Evolutionary conservation across 2,888 invertebrate genomes (phyloP).

Genomic region (Drosophila melanosoma): DNA sequence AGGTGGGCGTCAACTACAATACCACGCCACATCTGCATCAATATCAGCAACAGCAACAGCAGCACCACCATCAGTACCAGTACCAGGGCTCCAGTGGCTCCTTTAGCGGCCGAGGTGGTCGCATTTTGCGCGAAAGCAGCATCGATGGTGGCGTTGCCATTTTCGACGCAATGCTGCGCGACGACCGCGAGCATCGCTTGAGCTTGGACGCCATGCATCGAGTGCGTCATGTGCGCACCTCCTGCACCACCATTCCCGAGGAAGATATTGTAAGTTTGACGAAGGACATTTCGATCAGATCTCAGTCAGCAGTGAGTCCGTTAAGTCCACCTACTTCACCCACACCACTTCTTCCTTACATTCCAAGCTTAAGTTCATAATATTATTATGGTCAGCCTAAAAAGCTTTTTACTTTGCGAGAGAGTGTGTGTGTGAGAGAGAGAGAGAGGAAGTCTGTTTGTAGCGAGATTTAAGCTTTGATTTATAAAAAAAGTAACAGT

Average conservation of each 20-base stretch:
- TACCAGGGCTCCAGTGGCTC: conserved; percentile 24
- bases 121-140: conserved; percentile 69
- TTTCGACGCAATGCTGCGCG: conserved; percentile 66
- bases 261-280: conserved; percentile 79
- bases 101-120: conserved; percentile 69
- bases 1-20: conserved; percentile 67
- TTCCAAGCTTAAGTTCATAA: conserved; percentile 6
- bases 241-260: conserved; percentile 82
- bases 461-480: conserved; percentile 41
- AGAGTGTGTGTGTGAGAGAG: conserved; percentile 1
- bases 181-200: conserved; percentile 79
- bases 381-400: conserved; percentile 33
- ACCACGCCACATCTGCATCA: conserved; percentile 38
- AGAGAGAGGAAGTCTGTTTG: not conserved
- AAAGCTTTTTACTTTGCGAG: conserved; percentile 45
- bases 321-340: not conserved
- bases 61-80: conserved; percentile 6
- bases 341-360: not conserved
- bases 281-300: not conserved
- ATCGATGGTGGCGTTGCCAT: conserved; percentile 72
- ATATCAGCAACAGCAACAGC: conserved; percentile 43
- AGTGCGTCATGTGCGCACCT: conserved; percentile 78
- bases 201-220: conserved; percentile 79
- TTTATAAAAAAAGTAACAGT: conserved; percentile 16
- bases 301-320: not conserved